Conservation (phyloP, 2,888 invertebrate species). For the Athalia circularis region DNA sequence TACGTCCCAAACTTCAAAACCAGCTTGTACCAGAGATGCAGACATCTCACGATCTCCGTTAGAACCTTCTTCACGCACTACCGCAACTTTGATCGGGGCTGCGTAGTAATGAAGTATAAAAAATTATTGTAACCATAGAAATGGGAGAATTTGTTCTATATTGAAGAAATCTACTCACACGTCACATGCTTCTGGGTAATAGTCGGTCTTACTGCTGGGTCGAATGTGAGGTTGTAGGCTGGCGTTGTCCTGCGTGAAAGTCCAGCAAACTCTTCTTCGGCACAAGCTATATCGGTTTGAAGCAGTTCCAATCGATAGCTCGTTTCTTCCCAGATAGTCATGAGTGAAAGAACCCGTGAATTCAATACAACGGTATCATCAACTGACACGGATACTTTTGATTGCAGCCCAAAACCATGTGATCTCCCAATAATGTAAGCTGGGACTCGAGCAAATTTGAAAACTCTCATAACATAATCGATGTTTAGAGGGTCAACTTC, state of each 20-base stretch:
- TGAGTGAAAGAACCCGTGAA: slow-evolving; percentile 80
- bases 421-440: slow-evolving; percentile 83
- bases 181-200: slow-evolving; percentile 67
- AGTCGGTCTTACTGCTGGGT: slow-evolving; percentile 78
- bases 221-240: slow-evolving; percentile 83
- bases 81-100: slow-evolving; percentile 84
- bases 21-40: slow-evolving; percentile 89
- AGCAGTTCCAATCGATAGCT: slow-evolving; percentile 91
- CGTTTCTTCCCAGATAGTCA: slow-evolving; percentile 96
- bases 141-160: slow-evolving; percentile 43
- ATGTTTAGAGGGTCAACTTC: slow-evolving; percentile 81
- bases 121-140: not conserved
- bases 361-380: slow-evolving; percentile 79
- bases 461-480: slow-evolving; percentile 78
- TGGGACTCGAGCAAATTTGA: slow-evolving; percentile 78
- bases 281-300: slow-evolving; percentile 89
- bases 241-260: slow-evolving; percentile 83
- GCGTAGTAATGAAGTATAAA: not conserved
- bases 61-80: slow-evolving; percentile 96
- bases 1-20: slow-evolving; percentile 94
- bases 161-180: slow-evolving; percentile 7
- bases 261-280: slow-evolving; percentile 85
- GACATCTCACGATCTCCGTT: slow-evolving; percentile 99
- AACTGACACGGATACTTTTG: slow-evolving; percentile 78
- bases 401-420: slow-evolving; percentile 80